A percentile compares a stretch with the other conserved stretches of the same genome.
phyloP scores from a whole-genome alignment of 2,797 vertebrate genomes.

The Lemur catta region DNA sequence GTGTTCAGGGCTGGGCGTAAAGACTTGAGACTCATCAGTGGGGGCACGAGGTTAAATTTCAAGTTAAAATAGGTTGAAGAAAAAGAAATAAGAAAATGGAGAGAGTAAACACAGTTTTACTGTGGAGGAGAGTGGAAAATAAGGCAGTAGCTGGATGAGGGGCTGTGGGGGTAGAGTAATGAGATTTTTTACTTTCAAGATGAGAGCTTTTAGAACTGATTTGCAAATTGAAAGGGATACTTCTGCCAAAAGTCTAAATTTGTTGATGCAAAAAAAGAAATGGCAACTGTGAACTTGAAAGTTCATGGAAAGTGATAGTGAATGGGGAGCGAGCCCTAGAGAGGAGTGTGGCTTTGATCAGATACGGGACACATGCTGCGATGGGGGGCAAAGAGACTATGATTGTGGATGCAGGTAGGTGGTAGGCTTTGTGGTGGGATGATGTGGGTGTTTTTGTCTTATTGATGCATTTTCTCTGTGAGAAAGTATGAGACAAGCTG shows the following conservation, averaged over 20 bases:
- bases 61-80: not conserved
- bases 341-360: not conserved
- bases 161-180: not conserved
- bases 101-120: not conserved
- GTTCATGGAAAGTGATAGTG: not conserved
- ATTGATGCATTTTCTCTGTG: not conserved
- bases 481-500: not conserved
- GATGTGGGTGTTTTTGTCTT: not conserved
- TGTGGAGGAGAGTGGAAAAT: not conserved
- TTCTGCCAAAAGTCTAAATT: not conserved
- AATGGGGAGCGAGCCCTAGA: fast-evolving
- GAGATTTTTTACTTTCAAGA: not conserved
- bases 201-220: not conserved
- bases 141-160: not conserved
- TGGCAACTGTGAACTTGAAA: not conserved
- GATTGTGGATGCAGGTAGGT: not conserved
- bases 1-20: not conserved
- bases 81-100: not conserved
- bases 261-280: not conserved
- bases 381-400: not conserved
- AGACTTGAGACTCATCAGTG: not conserved
- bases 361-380: not conserved
- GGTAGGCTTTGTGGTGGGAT: not conserved
- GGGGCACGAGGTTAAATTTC: not conserved
- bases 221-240: not conserved